Evolutionary conservation across 2,113 vertebrate genomes (phyloP).

Genomic region (Mesoclemmys tuberculata): DNA sequence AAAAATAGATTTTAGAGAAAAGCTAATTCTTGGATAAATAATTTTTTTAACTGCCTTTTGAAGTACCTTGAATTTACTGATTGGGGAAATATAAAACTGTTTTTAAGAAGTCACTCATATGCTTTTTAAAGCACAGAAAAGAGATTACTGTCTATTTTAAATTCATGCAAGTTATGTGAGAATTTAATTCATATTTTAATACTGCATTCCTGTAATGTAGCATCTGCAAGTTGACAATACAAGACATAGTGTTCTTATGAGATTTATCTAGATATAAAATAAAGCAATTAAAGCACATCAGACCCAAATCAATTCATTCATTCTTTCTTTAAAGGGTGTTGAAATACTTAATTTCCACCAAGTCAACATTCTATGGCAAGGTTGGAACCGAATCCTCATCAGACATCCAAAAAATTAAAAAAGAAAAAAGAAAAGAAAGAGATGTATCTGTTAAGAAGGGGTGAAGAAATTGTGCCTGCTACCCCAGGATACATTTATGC

Average conservation of each 20-base stretch:
- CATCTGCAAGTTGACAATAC: conserved; percentile 99
- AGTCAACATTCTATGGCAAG: conserved; percentile 84
- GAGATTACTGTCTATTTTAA: conserved; percentile 82
- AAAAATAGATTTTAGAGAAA: conserved; percentile 50
- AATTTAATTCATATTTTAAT: conserved; percentile 81
- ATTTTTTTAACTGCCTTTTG: conserved; percentile 41
- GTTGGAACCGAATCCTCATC: conserved; percentile 87
- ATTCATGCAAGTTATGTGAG: conserved; percentile 85
- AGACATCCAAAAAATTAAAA: conserved; percentile 85
- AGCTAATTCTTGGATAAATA: conserved; percentile 41
- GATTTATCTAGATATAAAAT: conserved; percentile 86
- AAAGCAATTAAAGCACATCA: conserved; percentile 94
- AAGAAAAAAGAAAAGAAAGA: conserved; percentile 74
- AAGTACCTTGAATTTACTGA: conserved; percentile 44
- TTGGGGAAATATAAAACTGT: conserved; percentile 27
- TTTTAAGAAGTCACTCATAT: conserved; percentile 74
- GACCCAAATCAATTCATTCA: conserved; percentile 87
- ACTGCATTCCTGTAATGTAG: conserved; percentile 84
- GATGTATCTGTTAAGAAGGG: conserved; percentile 82
- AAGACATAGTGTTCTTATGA: conserved; percentile 79
- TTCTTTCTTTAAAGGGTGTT: conserved; percentile 83
- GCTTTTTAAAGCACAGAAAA: conserved; percentile 75
- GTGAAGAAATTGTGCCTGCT: conserved; percentile 84
- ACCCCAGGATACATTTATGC: conserved; percentile 77
- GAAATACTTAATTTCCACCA: conserved; percentile 86